phyloP scores from a whole-genome alignment of 1,140 invertebrate genomes.

The Nebria ingens region DNA sequence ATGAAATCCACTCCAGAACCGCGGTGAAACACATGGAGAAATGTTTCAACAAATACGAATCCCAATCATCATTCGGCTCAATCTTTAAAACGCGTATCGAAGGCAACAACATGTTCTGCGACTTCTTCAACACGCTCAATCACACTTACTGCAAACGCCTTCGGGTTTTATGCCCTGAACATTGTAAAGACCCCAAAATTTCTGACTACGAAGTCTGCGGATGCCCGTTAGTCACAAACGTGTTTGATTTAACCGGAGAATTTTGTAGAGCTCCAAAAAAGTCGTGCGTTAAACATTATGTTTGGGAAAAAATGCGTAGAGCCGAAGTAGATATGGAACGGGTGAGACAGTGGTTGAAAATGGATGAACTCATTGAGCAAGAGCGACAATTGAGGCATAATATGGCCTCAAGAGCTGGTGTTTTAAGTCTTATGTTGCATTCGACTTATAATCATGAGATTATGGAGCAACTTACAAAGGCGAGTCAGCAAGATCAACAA shows the following conservation, averaged over 20 bases:
- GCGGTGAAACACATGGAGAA: slow-evolving; percentile 93
- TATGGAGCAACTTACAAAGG: slow-evolving; percentile 54
- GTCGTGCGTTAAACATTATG: slow-evolving; percentile 82
- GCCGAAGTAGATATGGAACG: slow-evolving; percentile 76
- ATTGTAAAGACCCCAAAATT: slow-evolving; percentile 92
- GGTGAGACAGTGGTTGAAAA: slow-evolving; percentile 77
- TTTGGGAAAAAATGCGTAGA: slow-evolving; percentile 89
- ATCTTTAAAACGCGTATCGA: slow-evolving; percentile 90
- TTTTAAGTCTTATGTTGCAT: slow-evolving; percentile 86
- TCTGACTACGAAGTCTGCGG: slow-evolving; percentile 79
- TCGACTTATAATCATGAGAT: slow-evolving; percentile 91
- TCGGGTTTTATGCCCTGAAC: slow-evolving; percentile 92
- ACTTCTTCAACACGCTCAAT: slow-evolving; percentile 84
- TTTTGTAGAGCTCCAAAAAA: slow-evolving; percentile 85
- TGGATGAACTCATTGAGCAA: slow-evolving; percentile 93
- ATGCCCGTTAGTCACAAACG: slow-evolving; percentile 74
- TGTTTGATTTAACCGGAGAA: slow-evolving; percentile 68
- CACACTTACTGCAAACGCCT: slow-evolving; percentile 93
- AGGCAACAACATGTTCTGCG: slow-evolving; percentile 91
- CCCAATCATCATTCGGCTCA: slow-evolving; percentile 86
- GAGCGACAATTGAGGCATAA: slow-evolving; percentile 78
- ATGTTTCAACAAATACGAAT: slow-evolving; percentile 95
- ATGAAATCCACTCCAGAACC: slow-evolving; percentile 78
- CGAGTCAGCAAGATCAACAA: slow-evolving; percentile 32
- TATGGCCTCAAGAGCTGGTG: slow-evolving; percentile 82